Evolutionary conservation across 2,113 vertebrate genomes (phyloP), one percentile per base, ranked within the genome.

Genomic region (Reinhardtius hippoglossoides): DNA sequence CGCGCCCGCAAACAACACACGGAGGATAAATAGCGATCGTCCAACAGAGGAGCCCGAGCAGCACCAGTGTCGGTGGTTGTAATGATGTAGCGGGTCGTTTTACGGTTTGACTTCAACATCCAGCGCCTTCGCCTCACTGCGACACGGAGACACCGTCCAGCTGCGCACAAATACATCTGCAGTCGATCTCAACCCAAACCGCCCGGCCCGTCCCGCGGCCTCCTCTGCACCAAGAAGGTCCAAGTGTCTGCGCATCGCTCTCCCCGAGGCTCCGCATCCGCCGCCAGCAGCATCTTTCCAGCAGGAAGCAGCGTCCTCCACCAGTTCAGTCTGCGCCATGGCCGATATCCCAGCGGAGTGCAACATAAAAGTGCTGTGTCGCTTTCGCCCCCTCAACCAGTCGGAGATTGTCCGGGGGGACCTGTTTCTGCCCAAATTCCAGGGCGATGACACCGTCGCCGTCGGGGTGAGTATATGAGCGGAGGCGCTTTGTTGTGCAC

Each of bases 331-430:
- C 89, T 91, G 87, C 91, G 91, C 91, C 74, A 97, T 97, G 96
- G 94, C 95, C 74, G 95, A 96, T 50, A 82, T 91, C 60, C 89
- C 91, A 81, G 91, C 94, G 62, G 95, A 96, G 77, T 96, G 96
- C 80, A 96, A 95, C 91, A 96, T 97, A 71, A 96, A 96, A 89
- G 96, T 97, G 90, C 94, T 97, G 81, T 97, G 96, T 93, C 94
- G 96, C 66, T 96, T 97, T 85, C 95, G 96, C 42, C 96, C 96
- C 9, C 92, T 97, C 55, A 97, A 96, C 81, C 95, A 96, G 90
- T 87, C 95, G 2, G 96, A 97, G 91, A 94, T 96, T 27, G 1
- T 95, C 9, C 95, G 96, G 2, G 96, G 96, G 27, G 96, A 97
- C 87, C 95, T 92, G 81, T 96, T 95, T 80, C 71, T 96, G 62